Base-by-base conservation (phyloP, 2,113 vertebrate species). In the Ellobius talpinus region DNA sequence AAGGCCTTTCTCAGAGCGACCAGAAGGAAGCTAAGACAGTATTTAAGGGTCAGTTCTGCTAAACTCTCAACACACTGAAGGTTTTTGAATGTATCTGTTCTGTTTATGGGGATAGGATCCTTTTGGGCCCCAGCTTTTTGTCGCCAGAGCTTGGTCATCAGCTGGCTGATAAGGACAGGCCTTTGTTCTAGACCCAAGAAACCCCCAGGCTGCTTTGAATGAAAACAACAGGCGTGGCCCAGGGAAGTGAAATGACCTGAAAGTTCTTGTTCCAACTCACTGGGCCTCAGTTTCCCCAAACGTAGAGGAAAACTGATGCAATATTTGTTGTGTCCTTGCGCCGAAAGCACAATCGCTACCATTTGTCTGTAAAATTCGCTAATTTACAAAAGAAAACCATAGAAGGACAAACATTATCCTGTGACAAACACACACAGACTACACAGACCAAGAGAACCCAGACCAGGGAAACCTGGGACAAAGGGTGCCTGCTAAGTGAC, bases 361-460 rank as follows among this genome's bases (percentile, higher is more conserved):
- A 63, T 36, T 61, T 92, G 93, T 47, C 81, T 91, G 50, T 78
- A 87, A 94, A 96, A 63, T 9, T 36, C n/a, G 76, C 47, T 47
- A 42, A 31, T 19, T 63, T 45, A 39, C n/a, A 81, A 95, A 79
- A 76, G 36, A 76, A 82, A 93, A 11, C 8, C 10, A 29, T 50
- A 68, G 77, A 74, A 93, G 31, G 84, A 96, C 93, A 94, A 70
- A 2, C 21, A 66, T 42, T 55, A 78, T 77, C 24, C 31, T 29
- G 65, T 36, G 70, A 45, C 14, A 19, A 58, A 84, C 79, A 93
- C 14, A 39, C n/a, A 47, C 1, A 55, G 73, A 39, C 5, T 29
- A 33, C 65, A 89, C n/a, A 52, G 52, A 63, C 3, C 26, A 10
- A 12, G 14, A n/a, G 70, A 61, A 47, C 7, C 21, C 61, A 91